Evolutionary conservation across 2,888 invertebrate genomes (phyloP).

Genomic region (Mythimna albipuncta): DNA sequence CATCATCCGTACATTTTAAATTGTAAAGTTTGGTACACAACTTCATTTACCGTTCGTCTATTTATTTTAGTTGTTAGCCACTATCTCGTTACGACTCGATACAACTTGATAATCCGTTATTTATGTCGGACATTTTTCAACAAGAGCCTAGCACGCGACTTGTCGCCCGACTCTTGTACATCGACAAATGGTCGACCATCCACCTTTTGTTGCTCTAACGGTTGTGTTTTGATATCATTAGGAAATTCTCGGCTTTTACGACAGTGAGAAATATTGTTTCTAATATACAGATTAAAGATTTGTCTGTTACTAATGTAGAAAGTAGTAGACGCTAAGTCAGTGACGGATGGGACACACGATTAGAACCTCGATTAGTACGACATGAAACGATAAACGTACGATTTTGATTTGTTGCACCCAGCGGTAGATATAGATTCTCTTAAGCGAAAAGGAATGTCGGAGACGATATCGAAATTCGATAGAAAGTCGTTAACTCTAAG

Average conservation of each 20-base stretch:
- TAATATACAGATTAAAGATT: conserved; percentile 83
- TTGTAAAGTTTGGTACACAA: conserved; percentile 75
- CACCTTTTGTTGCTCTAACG: conserved; percentile 87
- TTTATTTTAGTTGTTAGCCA: conserved; percentile 84
- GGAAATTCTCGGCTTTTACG: conserved; percentile 81
- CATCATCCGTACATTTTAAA: conserved; percentile 63
- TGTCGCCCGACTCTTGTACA: conserved; percentile 76
- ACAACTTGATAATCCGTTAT: conserved; percentile 89
- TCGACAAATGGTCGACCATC: conserved; percentile 81
- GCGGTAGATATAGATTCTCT: conserved; percentile 49
- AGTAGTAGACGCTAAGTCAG: conserved; percentile 72
- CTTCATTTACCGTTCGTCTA: conserved; percentile 86
- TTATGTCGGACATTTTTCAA: conserved; percentile 87
- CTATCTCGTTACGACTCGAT: conserved; percentile 86
- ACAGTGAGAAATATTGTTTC: conserved; percentile 85
- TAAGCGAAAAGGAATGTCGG: conserved; percentile 45
- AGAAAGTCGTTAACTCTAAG: conserved; percentile 69
- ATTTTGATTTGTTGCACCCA: conserved; percentile 58
- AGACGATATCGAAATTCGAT: conserved; percentile 54
- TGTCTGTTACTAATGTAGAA: conserved; percentile 81
- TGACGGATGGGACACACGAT: conserved; percentile 78
- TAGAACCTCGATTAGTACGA: conserved; percentile 71
- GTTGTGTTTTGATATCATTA: conserved; percentile 88
- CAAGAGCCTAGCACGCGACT: conserved; percentile 82
- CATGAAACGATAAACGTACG: conserved; percentile 62